phyloP scores from a whole-genome alignment of 2,888 invertebrate species.

The Lamproptera curius region DNA sequence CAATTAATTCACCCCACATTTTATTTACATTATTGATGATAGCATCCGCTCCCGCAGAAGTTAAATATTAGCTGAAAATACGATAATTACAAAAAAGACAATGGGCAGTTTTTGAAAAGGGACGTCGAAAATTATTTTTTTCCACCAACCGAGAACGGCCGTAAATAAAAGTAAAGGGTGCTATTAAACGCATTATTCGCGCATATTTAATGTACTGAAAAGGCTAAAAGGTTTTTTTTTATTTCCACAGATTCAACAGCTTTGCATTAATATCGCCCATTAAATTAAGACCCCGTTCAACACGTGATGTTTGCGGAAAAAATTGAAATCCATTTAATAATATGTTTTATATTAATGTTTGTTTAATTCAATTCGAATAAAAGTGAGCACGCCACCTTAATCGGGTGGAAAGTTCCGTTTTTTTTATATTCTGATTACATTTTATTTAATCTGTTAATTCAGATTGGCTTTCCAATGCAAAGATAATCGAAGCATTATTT shows the following conservation, averaged over 20 bases:
- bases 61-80: constrained; percentile 34
- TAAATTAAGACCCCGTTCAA: constrained; percentile 61
- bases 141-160: constrained; percentile 58
- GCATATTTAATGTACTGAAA: constrained; percentile 75
- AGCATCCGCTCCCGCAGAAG: neutral
- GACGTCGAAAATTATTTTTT: constrained; percentile 65
- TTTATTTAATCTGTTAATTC: too few relatives aligned
- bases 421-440: neutral
- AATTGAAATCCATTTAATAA: constrained; percentile 28
- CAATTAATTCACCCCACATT: neutral
- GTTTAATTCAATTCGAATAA: neutral
- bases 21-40: neutral
- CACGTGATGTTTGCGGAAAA: constrained; percentile 48
- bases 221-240: constrained; percentile 66
- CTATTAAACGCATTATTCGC: constrained; percentile 76
- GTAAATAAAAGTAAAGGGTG: constrained; percentile 75
- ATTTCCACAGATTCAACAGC: constrained; percentile 66
- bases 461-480: too few relatives aligned
- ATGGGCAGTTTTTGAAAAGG: constrained; percentile 53
- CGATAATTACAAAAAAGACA: constrained; percentile 55
- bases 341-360: constrained; percentile 2
- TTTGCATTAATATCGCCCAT: constrained; percentile 61
- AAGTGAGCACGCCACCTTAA: neutral
- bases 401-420: neutral
- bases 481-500: too few relatives aligned